These are phyloP conservation scores for Lepidotrigona ventralis DNA, from an alignment of 1,140 invertebrate species.

Conservation along the genomic window DNA sequence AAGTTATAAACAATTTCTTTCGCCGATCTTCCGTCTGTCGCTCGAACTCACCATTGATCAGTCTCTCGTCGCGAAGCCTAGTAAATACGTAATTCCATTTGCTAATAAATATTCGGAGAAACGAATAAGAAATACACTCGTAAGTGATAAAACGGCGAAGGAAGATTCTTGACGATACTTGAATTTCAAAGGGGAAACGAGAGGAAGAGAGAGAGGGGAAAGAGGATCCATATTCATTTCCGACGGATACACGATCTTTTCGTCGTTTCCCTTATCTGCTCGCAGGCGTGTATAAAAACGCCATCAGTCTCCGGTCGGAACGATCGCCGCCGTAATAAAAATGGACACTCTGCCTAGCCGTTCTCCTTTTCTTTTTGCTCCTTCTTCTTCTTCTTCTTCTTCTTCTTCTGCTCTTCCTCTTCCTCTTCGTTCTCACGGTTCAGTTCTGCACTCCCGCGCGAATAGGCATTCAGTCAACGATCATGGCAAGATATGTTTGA, in stretches of 20 bases:
- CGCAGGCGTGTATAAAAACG: constrained; percentile 49
- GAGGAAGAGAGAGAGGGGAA: too few species aligned
- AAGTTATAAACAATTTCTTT: not conserved
- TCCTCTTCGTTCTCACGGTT: not conserved
- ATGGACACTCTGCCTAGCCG: constrained; percentile 31
- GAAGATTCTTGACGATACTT: not conserved
- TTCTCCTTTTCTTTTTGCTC: not conserved
- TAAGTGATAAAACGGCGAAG: too few species aligned
- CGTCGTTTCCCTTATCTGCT: not conserved
- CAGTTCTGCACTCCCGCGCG: not conserved
- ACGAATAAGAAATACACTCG: not conserved
- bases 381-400: not conserved
- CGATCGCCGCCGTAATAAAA: constrained; percentile 64
- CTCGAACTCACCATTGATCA: not conserved
- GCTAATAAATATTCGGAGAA: not conserved
- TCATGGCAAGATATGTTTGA: constrained; percentile 67
- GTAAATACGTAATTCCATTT: not conserved
- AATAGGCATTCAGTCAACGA: constrained; percentile 59
- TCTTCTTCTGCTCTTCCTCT: not conserved
- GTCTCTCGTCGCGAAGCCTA: not conserved
- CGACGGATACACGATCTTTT: not conserved
- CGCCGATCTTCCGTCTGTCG: not conserved
- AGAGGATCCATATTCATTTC: constrained; percentile 22
- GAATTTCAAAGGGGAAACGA: not conserved
- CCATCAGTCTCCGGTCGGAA: constrained; percentile 56